Conservation (phyloP, 2,113 vertebrate genomes). For the Myotis lucifugus region DNA sequence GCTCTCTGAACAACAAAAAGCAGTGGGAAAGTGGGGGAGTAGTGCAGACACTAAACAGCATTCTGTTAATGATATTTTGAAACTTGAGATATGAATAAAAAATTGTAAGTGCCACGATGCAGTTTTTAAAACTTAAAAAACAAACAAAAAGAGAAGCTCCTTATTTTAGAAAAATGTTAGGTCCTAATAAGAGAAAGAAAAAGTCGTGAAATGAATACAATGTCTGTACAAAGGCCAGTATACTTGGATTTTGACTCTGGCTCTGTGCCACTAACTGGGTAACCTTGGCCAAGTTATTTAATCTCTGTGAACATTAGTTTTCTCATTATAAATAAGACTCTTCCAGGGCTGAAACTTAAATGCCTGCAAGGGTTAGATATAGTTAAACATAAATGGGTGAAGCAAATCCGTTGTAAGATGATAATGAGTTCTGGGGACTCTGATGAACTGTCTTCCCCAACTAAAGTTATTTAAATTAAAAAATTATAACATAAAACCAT, state of each 20-base stretch:
- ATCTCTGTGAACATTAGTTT: slow-evolving; percentile 41
- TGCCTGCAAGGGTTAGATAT: slow-evolving; percentile 38
- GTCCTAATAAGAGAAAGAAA: slow-evolving; percentile 25
- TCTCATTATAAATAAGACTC: slow-evolving; percentile 53
- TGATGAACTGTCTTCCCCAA: background rate
- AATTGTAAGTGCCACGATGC: background rate
- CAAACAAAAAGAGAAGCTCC: background rate
- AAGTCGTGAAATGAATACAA: slow-evolving; percentile 37
- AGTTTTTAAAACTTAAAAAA: slow-evolving; percentile 32
- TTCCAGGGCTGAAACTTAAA: background rate
- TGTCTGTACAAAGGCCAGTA: background rate
- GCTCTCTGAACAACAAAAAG: slow-evolving; percentile 41
- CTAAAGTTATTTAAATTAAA: slow-evolving; percentile 23
- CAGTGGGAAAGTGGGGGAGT: background rate
- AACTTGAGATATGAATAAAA: slow-evolving; percentile 55
- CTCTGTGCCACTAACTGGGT: slow-evolving; percentile 42
- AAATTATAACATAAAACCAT: slow-evolving; percentile 19
- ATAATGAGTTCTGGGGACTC: background rate
- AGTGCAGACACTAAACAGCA: slow-evolving; percentile 45
- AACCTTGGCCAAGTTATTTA: slow-evolving; percentile 58
- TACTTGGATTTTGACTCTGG: slow-evolving; percentile 40
- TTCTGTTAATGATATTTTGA: slow-evolving; percentile 67
- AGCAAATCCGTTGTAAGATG: background rate
- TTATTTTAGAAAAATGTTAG: slow-evolving; percentile 50
- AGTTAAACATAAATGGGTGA: background rate